Percentiles rank a stretch among this genome's conserved stretches.
Evolutionary conservation across 2,113 vertebrate species (phyloP).

Genomic region (Craseonycteris thonglongyai): DNA sequence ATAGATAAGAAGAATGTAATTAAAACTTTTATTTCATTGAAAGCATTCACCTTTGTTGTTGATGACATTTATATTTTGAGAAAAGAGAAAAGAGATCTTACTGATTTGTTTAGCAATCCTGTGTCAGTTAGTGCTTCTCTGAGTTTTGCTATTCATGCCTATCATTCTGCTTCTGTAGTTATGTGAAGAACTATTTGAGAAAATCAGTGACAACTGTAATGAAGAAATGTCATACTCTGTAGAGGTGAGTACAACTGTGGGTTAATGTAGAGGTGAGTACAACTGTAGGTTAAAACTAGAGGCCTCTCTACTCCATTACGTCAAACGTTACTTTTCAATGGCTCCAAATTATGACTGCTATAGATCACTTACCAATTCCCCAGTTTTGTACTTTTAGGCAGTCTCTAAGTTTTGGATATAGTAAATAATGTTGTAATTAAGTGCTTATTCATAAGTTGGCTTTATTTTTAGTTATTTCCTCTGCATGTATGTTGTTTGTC

Average conservation of each 20-base stretch:
- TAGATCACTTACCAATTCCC: neutral
- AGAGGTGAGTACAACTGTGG: slow-evolving; percentile 77
- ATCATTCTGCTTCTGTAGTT: slow-evolving; percentile 81
- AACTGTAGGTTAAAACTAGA: no score
- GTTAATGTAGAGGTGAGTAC: neutral
- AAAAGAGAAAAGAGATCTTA: neutral
- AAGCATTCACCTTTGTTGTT: neutral
- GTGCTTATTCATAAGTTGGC: neutral
- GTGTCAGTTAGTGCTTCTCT: neutral
- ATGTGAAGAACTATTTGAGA: slow-evolving; percentile 98
- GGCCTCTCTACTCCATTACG: neutral
- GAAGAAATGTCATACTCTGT: slow-evolving; percentile 96
- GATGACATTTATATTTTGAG: neutral
- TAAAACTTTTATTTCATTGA: neutral
- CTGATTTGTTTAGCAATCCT: neutral
- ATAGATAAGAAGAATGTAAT: neutral
- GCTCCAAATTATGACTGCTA: neutral
- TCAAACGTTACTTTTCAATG: neutral
- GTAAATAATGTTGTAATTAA: neutral
- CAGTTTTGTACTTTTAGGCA: neutral
- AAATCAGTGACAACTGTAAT: slow-evolving; percentile 96
- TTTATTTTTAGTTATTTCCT: neutral
- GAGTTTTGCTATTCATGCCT: neutral
- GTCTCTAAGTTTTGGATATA: neutral
- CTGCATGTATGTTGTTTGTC: neutral